These are phyloP conservation scores for Capitella teleta DNA, from an alignment of 1,140 invertebrate species.

Conservation along the genomic window DNA sequence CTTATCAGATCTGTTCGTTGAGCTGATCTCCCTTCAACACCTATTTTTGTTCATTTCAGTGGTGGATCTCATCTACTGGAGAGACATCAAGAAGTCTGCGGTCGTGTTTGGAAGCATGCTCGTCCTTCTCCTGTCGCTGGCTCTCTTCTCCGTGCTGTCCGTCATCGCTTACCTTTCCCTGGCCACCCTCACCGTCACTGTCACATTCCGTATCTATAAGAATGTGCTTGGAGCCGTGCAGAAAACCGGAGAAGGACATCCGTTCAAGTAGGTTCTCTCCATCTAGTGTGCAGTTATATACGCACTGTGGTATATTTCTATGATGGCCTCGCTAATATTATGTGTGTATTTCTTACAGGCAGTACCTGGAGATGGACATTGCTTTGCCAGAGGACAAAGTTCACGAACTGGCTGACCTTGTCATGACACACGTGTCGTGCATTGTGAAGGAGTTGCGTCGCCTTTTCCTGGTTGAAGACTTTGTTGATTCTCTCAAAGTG, in stretches of 20 bases:
- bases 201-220: constrained; percentile 91
- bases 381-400: constrained; percentile 75
- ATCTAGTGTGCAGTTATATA: background rate
- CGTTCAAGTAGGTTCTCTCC: constrained; percentile 75
- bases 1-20: no score
- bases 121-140: constrained; percentile 75
- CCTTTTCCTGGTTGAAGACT: constrained; percentile 89
- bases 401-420: constrained; percentile 67
- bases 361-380: constrained; percentile 75
- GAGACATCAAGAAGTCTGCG: constrained; percentile 84
- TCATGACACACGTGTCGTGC: constrained; percentile 73
- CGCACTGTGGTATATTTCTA: background rate
- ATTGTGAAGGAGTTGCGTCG: constrained; percentile 69
- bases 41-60: no score
- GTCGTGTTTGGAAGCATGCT: constrained; percentile 78
- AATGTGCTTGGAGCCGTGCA: constrained; percentile 88
- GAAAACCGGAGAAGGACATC: constrained; percentile 92
- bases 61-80: constrained; percentile 92
- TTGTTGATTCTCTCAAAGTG: constrained; percentile 71
- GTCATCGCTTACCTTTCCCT: constrained; percentile 86
- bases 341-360: constrained; percentile 48
- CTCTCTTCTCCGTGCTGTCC: constrained; percentile 88
- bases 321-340: background rate
- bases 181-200: constrained; percentile 64
- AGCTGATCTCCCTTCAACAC: no score